Evolutionary conservation across 2,797 vertebrate genomes (phyloP), one percentile per base, ranked within the genome.

Genomic region (Anguilla pacifica): DNA sequence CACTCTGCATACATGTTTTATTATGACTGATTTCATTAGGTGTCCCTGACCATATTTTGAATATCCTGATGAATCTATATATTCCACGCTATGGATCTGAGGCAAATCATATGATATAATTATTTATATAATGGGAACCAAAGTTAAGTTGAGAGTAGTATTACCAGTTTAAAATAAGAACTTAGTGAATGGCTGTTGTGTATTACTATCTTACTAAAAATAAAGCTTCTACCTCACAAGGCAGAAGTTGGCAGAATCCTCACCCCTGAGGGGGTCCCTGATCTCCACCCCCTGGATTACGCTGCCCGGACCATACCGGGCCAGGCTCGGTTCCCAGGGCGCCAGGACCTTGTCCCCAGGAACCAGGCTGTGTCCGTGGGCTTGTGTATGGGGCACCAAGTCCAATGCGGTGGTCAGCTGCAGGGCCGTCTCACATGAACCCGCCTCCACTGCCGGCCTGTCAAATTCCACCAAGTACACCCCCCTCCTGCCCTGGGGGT

Each of bases 271-370:
- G 3, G 91, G 91, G 55, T 96, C 94, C 91, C 94, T 94, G 2
- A 46, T 90, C 89, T 96, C 95, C 6, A 93, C 84, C 83, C 95
- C 94, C 0, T 74, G 91, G 83, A 97, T 88, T 85, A 98, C 90
- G 0, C 94, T 97, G 90, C 97, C 97, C 0, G 97, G 97, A 3
- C 96, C 96, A 0, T 96, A 97, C 87, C 92, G 94, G 83, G 85
- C 92, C 89, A 89, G 79, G 0, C 93, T 92, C 82, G 94, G 91
- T 89, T 96, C 96, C 96, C 97, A 97, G 3, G 96, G 96, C 2
- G 97, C 97, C 92, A 98, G 91, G 6, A 98, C 97, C 46, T 96
- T 94, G 90, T 97, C 96, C 19, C 97, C 97, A 0, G 96, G 96
- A 46, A 90, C 74, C 64, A 97, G 93, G 61, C 90, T 90, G 61